Evolutionary conservation across 1,140 invertebrate species (phyloP), one percentile per base, ranked within the genome.

Genomic region (Amyelois transitella): DNA sequence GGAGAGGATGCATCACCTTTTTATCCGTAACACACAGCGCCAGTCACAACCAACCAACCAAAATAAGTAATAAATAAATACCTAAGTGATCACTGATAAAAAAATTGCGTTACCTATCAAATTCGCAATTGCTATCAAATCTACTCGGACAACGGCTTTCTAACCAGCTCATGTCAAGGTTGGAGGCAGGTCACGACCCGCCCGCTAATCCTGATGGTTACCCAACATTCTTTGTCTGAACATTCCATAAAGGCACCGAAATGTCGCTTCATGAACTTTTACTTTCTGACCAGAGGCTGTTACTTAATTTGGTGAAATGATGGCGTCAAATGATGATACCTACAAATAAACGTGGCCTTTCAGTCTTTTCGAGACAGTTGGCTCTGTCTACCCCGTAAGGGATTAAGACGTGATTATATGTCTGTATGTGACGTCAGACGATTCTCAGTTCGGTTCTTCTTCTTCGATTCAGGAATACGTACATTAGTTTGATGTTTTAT

Each of bases 181-280:
- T 77, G 65, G 51, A 76, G 66, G 62, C 66, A 62, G 69, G 72
- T 71, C 73, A 72, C 72, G 76, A 73, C 67, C 73, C 51, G 59
- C 58, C 62, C 62, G 64, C 62, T 66, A 70, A 69, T 75, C 66
- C 62, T 64, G 60, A 61, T 53, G 53, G 43, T 77, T 73, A 64
- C 68, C 64, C 63, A 72, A 71, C 38, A 64, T 64, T 22, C 18
- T 5, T 48, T 12, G 18, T 17, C 44, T 32, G 49, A 43, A 25
- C 32, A 45, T 50, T 55, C n/a, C 44, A 52, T 56, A 44, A 58
- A 25, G 18, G 20, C 49, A 44, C 43, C 24, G 21, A 58, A 52
- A 58, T 17, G 28, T 51, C 48, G 50, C 44, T 14, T 45, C 28
- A 54, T 49, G 17, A 38, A 38, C 32, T 38, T 38, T 38, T 38